phyloP scores from a whole-genome alignment of 2,888 invertebrate species.

The Koerneria pararmatus region DNA sequence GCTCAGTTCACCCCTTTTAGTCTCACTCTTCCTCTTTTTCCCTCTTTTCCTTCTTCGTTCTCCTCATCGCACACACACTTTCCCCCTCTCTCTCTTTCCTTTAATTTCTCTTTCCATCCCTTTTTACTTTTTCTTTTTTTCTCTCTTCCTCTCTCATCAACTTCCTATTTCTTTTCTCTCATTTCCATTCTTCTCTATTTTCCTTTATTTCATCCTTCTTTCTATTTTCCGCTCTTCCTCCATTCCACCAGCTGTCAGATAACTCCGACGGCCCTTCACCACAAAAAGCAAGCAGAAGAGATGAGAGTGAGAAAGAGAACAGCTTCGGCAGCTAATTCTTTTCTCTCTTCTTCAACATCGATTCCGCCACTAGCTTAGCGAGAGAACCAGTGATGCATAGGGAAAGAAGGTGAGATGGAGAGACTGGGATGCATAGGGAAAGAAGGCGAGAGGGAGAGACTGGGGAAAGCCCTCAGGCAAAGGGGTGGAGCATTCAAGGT shows the following conservation, averaged over 20 bases:
- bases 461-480: too few species aligned
- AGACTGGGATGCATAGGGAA: too few species aligned
- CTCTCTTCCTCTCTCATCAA: background rate
- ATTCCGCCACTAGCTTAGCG: background rate
- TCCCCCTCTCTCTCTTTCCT: background rate
- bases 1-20: too few species aligned
- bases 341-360: conserved; percentile 15
- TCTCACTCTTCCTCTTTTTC: background rate
- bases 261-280: conserved; percentile 3
- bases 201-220: background rate
- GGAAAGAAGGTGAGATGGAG: too few species aligned
- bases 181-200: background rate
- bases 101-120: background rate
- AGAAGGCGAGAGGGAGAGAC: too few species aligned
- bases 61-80: background rate
- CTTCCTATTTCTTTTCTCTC: background rate
- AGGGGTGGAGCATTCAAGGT: too few species aligned
- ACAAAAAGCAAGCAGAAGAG: conserved; percentile 7
- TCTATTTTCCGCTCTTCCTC: background rate
- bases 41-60: conserved; percentile 1
- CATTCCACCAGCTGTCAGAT: background rate
- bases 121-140: background rate
- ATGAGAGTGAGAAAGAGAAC: conserved; percentile 6
- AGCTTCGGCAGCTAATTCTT: background rate
- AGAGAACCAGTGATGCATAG: background rate